These are phyloP conservation scores for Palythoa caribaeorum DNA, from an alignment of 92 coral and sea anemone species.

Conservation along the genomic window DNA sequence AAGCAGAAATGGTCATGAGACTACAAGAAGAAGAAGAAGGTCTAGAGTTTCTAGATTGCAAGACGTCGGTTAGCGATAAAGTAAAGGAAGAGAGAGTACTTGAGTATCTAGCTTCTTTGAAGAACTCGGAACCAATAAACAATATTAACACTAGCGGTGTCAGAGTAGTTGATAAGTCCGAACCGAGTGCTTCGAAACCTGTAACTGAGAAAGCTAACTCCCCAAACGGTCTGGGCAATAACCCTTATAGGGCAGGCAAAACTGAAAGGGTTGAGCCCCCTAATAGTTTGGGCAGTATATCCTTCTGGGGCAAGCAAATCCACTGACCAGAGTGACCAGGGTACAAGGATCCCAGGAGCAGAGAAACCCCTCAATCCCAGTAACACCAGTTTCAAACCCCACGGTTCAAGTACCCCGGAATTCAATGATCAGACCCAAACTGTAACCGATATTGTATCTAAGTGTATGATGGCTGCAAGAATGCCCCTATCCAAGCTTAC, in stretches of 20 bases:
- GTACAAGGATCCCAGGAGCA: conserved; percentile 6
- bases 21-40: conserved; percentile 10
- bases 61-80: background rate
- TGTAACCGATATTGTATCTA: conserved; percentile 16
- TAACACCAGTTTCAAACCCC: conserved; percentile 15
- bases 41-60: background rate
- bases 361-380: conserved; percentile 1
- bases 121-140: background rate
- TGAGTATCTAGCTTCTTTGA: background rate
- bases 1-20: conserved; percentile 18
- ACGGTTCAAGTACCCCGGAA: conserved; percentile 7
- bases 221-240: background rate
- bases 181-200: conserved; percentile 1
- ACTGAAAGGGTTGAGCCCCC: conserved; percentile 2
- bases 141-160: conserved; percentile 8
- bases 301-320: conserved; percentile 1
- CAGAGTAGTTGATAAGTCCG: conserved; percentile 6
- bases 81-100: background rate
- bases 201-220: background rate
- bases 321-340: conserved; percentile 23
- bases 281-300: background rate
- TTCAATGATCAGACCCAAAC: conserved; percentile 11
- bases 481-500: conserved; percentile 19
- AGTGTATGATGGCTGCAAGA: conserved; percentile 22
- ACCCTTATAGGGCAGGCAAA: background rate